Evolutionary conservation across 2,113 vertebrate genomes (phyloP), one percentile per base, ranked within the genome.

Genomic region (Athene noctua): DNA sequence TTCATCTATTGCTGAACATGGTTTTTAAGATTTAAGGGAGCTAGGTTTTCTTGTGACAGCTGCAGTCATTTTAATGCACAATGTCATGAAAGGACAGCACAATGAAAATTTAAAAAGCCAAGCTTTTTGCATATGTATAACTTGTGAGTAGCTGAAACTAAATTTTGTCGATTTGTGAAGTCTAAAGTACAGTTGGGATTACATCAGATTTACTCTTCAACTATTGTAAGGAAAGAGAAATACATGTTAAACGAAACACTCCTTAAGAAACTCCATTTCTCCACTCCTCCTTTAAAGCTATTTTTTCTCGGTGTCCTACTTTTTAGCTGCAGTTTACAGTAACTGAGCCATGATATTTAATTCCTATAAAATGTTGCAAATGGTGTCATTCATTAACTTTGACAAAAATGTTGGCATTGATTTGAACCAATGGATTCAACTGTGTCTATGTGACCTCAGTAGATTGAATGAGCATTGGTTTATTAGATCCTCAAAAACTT

Each of bases 121-220:
- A 94, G 82, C 54, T 96, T 94, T n/a, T 96, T 98, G 93, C 96
- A 97, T 98, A 98, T 97, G 95, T 97, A 97, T 98, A 77, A 59
- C 71, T 54, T 94, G 81, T 97, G 95, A 97, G 78, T 94, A 97
- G 93, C 63, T 94, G 77, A 84, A 84, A 87, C 88, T 94, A 97
- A 94, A 97, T 97, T 97, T 97, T 96, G 26, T 95, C n/a, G 2
- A 94, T 97, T 84, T 97, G 72, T 95, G 61, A 91, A 97, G 46
- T 97, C 75, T 97, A 95, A 97, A 98, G 95, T 97, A 88, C 86
- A 94, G 54, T 92, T 97, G 92, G 92, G 95, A 96, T 96, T 97
- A 71, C 73, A 91, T 96, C 91, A 97, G 95, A 96, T 94, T 97
- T 97, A 97, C 92, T 90, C 66, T 97, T 97, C 95, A 97, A 97